Evolutionary conservation across 2,797 vertebrate species (phyloP).

Genomic region (Chrosomus eos): DNA sequence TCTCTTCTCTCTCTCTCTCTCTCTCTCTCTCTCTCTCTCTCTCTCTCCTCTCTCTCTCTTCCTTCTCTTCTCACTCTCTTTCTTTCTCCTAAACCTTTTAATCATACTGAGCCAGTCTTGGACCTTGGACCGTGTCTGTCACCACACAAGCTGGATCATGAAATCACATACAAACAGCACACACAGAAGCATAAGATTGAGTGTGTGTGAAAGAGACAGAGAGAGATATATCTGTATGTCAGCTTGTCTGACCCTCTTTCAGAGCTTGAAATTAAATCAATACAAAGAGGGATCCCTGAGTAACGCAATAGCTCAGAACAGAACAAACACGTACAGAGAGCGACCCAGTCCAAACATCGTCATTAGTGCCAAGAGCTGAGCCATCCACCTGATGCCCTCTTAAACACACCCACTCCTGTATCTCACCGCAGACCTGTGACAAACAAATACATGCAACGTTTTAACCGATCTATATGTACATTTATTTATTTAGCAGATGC

Average conservation of each 20-base stretch:
- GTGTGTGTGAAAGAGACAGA: neutral
- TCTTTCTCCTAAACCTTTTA: conserved; percentile 44
- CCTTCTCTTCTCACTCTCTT: no score
- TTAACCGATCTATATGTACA: neutral
- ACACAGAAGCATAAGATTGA: conserved; percentile 43
- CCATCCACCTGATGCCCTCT: conserved; percentile 18
- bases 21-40: no score
- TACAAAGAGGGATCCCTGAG: conserved; percentile 60
- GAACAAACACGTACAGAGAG: conserved; percentile 33
- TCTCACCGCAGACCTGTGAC: conserved; percentile 10
- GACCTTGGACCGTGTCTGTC: conserved; percentile 50
- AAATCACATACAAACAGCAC: conserved; percentile 5
- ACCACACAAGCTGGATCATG: conserved; percentile 37
- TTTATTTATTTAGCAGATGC: neutral
- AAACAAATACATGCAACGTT: neutral
- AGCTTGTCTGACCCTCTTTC: conserved; percentile 44
- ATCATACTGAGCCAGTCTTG: conserved; percentile 49
- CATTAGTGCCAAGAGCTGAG: conserved; percentile 26
- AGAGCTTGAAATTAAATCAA: conserved; percentile 56
- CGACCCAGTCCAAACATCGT: conserved; percentile 25
- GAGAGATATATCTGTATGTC: conserved; percentile 54
- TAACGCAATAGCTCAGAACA: conserved; percentile 48
- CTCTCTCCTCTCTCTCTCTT: conserved; percentile 16
- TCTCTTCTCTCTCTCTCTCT: no score
- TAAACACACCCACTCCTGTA: conserved; percentile 14